Evolutionary conservation across 2,888 invertebrate genomes (phyloP), one percentile per base, ranked within the genome.

Genomic region (Drosophila basisetae): DNA sequence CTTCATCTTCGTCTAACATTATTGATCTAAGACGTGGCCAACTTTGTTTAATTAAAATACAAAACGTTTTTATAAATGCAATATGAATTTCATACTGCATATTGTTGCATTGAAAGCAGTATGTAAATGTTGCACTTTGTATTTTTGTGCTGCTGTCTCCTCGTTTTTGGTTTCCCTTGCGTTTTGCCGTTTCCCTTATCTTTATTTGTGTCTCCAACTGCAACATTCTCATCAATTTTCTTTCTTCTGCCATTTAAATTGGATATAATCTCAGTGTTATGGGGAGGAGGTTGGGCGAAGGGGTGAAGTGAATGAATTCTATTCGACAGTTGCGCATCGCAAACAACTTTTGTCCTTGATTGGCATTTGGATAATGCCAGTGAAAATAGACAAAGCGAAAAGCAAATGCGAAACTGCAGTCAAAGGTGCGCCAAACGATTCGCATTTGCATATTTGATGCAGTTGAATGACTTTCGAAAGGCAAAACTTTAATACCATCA

Each of bases 391-490:
- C 75, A 80, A 72, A 71, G 35, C 49, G 41, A 63, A 58, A 53
- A 28, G 39, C 49, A 31, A 58, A 54, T 54, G 54, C 30, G 41
- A 53, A 37, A 56, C 28, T 66, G 60, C 63, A 74, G 77, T 76
- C 78, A 66, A 75, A 73, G 83, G 81, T 84, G 79, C 70, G 56
- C 69, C 76, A 63, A 70, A 53, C 55, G 75, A 78, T 80, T 80
- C 49, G 58, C 89, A 83, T 88, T 88, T 85, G 85, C 85, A 88
- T 88, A 85, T 88, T 83, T 79, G 81, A 77, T 78, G 78, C 78
- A 81, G 77, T 80, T 78, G 81, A 78, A 81, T 81, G 81, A 77
- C 66, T 78, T 54, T 68, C 68, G 68, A 73, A 81, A 73, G 81
- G 56, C 66, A 68, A 52, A 78, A 80, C 66, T 78, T 80, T 75